phyloP scores from a whole-genome alignment of 2,113 vertebrate species.

The Chaetorhynchus papuensis region DNA sequence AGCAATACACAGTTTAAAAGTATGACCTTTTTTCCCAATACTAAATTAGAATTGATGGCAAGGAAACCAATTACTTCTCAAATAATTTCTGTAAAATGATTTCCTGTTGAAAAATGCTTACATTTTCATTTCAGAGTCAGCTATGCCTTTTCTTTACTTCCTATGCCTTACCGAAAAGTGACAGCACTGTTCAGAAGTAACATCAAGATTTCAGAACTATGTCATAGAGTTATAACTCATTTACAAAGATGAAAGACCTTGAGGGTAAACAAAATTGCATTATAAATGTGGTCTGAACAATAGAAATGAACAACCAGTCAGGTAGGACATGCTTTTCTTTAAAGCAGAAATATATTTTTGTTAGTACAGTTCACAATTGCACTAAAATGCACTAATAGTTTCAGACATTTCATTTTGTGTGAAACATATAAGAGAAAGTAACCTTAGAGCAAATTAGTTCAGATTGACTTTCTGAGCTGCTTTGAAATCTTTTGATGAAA shows the following conservation, averaged over 20 bases:
- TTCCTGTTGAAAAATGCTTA: not conserved
- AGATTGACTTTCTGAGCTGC: not conserved
- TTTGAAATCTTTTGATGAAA: constrained; percentile 22
- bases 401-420: not conserved
- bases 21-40: not conserved
- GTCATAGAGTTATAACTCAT: not conserved
- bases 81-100: not conserved
- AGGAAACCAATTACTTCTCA: not conserved
- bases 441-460: not conserved
- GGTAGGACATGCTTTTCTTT: not conserved
- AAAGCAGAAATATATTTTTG: not conserved
- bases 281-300: not conserved
- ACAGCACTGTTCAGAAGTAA: not conserved
- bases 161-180: not conserved
- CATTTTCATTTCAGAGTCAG: constrained; percentile 3
- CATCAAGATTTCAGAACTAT: not conserved
- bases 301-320: not conserved
- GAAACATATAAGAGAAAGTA: not conserved
- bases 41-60: not conserved
- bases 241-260: not conserved
- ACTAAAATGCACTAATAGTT: not conserved
- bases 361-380: not conserved
- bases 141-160: not conserved
- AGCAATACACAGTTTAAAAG: not conserved
- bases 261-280: not conserved